These are phyloP conservation scores for Drosophila quadrilineata DNA, from an alignment of 1,140 invertebrate species.

Conservation along the genomic window DNA sequence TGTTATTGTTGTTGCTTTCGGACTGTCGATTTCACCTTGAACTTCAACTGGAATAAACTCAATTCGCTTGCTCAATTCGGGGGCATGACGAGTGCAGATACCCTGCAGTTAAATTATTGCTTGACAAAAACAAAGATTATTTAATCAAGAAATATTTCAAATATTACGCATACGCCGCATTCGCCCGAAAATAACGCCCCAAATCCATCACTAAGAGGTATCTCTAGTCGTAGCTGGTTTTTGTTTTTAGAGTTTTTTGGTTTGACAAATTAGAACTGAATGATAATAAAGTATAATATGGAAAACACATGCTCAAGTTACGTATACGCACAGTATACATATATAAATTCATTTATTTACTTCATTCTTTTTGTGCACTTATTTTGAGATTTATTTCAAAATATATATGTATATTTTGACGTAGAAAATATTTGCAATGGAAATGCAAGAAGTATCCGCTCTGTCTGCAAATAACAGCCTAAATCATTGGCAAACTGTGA, in stretches of 20 bases:
- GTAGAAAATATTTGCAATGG: conserved; percentile 37
- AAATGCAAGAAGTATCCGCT: conserved; percentile 49
- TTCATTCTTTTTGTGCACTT: conserved; percentile 7
- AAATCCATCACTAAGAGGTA: no score
- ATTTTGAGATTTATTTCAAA: conserved; percentile 11
- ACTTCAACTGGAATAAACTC: conserved; percentile 76
- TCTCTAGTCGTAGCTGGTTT: no score
- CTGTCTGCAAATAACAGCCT: no score
- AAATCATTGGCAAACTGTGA: no score
- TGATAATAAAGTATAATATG: no score
- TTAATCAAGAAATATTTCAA: background rate
- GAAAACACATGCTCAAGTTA: conserved; percentile 1
- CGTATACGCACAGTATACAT: conserved; percentile 25
- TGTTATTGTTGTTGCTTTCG: conserved; percentile 31
- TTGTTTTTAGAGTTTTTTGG: no score
- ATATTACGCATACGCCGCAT: background rate
- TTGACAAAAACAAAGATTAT: background rate
- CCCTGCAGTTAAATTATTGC: conserved; percentile 9
- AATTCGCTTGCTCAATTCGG: conserved; percentile 27
- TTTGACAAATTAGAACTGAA: no score
- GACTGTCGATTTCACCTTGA: conserved; percentile 59
- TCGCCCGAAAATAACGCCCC: no score
- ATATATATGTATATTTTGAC: conserved; percentile 5
- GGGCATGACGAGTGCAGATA: conserved; percentile 6
- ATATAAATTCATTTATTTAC: conserved; percentile 8